Evolutionary conservation across 2,113 vertebrate genomes (phyloP), one percentile per base, ranked within the genome.

Genomic region (Cynopterus brachyotis): DNA sequence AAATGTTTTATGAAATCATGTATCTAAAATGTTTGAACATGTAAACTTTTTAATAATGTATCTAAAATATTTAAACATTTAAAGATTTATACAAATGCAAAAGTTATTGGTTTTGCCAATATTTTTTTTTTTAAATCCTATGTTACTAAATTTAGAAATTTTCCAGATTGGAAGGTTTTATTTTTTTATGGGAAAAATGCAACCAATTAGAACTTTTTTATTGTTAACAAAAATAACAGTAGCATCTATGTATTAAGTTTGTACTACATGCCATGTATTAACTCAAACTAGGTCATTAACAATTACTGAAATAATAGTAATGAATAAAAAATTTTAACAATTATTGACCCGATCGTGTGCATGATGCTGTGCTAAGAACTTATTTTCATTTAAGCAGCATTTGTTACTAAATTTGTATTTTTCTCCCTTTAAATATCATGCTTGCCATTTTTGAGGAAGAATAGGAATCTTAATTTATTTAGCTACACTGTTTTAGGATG

Each of bases 161-260:
- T 88, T 94, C n/a, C 75, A 89, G 83, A 62, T 89, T 50, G 45
- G 60, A 26, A 89, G 19, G 2, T 66, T 89, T 96, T 47, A 19
- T 60, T n/a, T 89, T 88, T 75, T 79, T 6, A 88, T 81, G 53
- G 7, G 28, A 32, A 89, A 92, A 95, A 89, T 55, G 30, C 17
- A 95, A 55, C 37, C 26, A 92, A 24, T 60, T 86, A 40, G 35
- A 70, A 60, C 55, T 42, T 83, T 87, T 93, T 95, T 55, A 32
- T 66, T 75, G 4, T 92, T 89, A 94, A 89, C 16, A 72, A 94
- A 76, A 95, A 62, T 57, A 94, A n/a, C 84, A 32, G 35, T 95
- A 55, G 8, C 45, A 81, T 76, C 47, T 91, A 3, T 60, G 70
- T 95, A 69, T 73, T 94, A 76, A 93, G 24, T 86, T 92, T 86